phyloP scores from a whole-genome alignment of 1,140 invertebrate species.

The Drosophila willistoni region DNA sequence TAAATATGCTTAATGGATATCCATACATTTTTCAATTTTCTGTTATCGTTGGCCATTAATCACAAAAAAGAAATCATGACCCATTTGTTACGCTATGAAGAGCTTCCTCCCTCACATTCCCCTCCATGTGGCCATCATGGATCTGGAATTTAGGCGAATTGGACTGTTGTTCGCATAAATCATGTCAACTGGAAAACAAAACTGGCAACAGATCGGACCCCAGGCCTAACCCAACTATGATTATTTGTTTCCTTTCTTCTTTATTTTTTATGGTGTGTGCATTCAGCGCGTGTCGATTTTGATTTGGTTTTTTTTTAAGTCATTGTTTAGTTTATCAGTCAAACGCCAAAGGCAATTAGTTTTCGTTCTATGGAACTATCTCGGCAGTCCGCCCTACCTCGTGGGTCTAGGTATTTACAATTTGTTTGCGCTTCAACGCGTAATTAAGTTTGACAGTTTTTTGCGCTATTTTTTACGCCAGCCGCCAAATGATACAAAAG shows the following conservation, averaged over 20 bases:
- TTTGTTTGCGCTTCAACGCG: constrained; percentile 77
- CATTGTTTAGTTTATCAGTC: constrained; percentile 38
- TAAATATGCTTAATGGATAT: not conserved
- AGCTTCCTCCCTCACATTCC: constrained; percentile 15
- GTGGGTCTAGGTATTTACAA: constrained; percentile 15
- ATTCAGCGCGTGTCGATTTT: constrained; percentile 51
- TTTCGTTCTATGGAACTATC: constrained; percentile 42
- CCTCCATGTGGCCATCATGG: not conserved
- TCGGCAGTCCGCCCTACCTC: not conserved
- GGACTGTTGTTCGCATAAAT: constrained; percentile 53
- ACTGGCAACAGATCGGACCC: constrained; percentile 11
- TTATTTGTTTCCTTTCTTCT: constrained; percentile 17
- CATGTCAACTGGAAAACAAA: constrained; percentile 49
- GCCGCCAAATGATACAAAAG: constrained; percentile 39
- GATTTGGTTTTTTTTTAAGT: constrained; percentile 45
- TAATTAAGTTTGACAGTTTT: constrained; percentile 77
- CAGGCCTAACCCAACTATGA: constrained; percentile 7
- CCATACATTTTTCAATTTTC: constrained; percentile 8
- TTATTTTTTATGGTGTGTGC: constrained; percentile 43
- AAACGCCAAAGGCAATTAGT: constrained; percentile 53
- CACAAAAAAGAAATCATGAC: constrained; percentile 38
- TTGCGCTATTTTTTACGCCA: constrained; percentile 70
- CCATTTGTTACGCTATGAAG: constrained; percentile 43
- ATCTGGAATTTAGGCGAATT: not conserved
- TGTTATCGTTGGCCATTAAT: constrained; percentile 42